Evolutionary conservation across 2,888 invertebrate genomes (phyloP).

Genomic region (Phragmatobia fuliginosa): DNA sequence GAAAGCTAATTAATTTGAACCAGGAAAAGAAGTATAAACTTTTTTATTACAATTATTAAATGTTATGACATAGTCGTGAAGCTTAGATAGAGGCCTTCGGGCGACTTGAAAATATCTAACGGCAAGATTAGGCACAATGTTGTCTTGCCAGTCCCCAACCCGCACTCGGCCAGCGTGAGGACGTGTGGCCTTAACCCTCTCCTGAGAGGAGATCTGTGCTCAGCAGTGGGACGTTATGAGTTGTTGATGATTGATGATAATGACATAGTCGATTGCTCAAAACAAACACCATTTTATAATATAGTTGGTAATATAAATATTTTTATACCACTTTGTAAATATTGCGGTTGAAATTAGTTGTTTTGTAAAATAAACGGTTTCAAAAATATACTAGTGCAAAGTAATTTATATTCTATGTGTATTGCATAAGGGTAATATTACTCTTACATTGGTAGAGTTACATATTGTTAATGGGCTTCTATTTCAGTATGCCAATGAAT

Average conservation of each 20-base stretch:
- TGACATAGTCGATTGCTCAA: not conserved
- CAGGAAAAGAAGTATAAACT: not conserved
- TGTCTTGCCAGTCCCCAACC: no score
- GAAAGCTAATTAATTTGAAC: not conserved
- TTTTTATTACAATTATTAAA: not conserved
- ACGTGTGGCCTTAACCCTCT: no score
- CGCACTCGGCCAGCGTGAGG: no score
- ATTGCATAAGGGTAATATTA: not conserved
- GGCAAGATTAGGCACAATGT: no score
- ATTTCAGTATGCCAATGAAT: not conserved
- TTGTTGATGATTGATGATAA: no score
- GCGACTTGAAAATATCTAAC: no score
- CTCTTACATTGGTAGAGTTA: not conserved
- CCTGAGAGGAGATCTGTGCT: no score
- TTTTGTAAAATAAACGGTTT: not conserved
- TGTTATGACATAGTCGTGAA: not conserved
- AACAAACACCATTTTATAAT: not conserved
- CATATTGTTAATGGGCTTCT: not conserved
- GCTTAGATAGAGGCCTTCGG: no score
- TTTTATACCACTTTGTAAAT: not conserved
- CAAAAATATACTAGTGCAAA: not conserved
- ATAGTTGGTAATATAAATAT: not conserved
- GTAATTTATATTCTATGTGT: not conserved
- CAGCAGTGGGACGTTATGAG: no score
- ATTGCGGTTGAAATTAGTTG: not conserved